phyloP scores from a whole-genome alignment of 2,888 invertebrate genomes.

The Agrochola circellaris region DNA sequence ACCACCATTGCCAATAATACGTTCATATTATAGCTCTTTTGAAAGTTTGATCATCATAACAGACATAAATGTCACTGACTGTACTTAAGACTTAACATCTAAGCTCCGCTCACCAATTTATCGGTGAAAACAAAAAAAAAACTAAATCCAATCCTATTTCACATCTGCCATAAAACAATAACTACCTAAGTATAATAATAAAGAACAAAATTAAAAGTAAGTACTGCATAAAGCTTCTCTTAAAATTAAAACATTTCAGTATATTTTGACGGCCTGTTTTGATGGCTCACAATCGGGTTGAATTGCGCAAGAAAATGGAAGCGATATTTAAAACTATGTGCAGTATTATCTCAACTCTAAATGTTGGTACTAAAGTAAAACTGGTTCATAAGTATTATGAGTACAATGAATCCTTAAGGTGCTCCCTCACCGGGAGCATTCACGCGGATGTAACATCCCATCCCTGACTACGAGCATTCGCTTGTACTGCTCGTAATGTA shows the following conservation, averaged over 20 bases:
- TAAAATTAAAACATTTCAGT: conserved; percentile 26
- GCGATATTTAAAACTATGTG: neutral
- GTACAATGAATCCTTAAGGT: too few relatives aligned
- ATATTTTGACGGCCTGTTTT: conserved; percentile 6
- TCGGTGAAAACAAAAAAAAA: neutral
- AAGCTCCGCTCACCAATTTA: neutral
- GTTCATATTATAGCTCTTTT: too few relatives aligned
- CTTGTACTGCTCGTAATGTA: too few relatives aligned
- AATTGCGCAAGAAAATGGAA: conserved; percentile 28
- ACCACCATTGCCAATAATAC: too few relatives aligned
- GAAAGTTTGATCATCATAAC: too few relatives aligned
- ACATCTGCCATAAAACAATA: conserved; percentile 22
- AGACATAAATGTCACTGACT: too few relatives aligned
- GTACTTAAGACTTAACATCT: neutral
- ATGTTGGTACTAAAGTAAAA: too few relatives aligned
- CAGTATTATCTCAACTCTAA: neutral
- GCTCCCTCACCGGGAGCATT: too few relatives aligned
- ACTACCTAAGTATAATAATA: conserved; percentile 13
- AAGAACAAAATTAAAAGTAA: conserved; percentile 28
- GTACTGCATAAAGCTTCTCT: neutral
- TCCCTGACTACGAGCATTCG: too few relatives aligned
- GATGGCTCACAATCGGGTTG: conserved; percentile 6
- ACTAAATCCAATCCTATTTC: neutral
- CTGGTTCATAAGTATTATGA: too few relatives aligned
- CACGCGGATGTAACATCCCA: too few relatives aligned